Base-by-base conservation (phyloP, 2,113 vertebrate species). In the Paedocypris sp. region DNA sequence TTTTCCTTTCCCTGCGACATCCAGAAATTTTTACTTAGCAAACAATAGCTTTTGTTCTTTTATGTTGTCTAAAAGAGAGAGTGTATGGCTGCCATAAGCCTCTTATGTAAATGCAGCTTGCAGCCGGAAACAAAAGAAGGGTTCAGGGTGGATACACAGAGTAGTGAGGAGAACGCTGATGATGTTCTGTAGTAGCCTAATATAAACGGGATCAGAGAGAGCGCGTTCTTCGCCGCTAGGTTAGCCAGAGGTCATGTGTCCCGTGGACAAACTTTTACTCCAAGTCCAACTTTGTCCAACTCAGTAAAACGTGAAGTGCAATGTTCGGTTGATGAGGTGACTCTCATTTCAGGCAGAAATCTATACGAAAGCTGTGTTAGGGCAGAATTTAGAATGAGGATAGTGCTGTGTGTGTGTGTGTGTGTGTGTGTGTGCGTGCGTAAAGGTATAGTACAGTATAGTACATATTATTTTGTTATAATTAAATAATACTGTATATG, bases 51-150 rank as follows among this genome's bases (percentile, higher is more conserved):
- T 85, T 83, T 81, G 79, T 83, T 73, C 60, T 73, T 81, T 84
- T 84, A 79, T 82, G 80, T 83, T 80, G 76, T 73, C 64, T 69
- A 70, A 79, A 75, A 80, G 73, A 73, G 72, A 60, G 66, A 48
- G 58, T 78, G 64, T 60, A 79, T 69, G 64, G 70, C 79, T 79
- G 78, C 82, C 79, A 79, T 85, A 85, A 86, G 84, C 82, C 68
- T 81, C 85, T 86, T 86, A 86, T 86, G 83, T 82, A 87, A 85
- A 86, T 85, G 72, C 75, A 72, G 77, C 77, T 76, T 80, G 81
- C 78, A 75, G 76, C 76, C n/a, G 77, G 76, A 83, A 82, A 83
- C 83, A 87, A 84, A 83, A 64, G 80, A 75, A 69, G 73, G 79
- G 78, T 84, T 86, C 78, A 82, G 69, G 83, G 75, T 80, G 67